These are phyloP conservation scores for Campoplex nolae DNA, from an alignment of 2,888 invertebrate species.

Conservation along the genomic window DNA sequence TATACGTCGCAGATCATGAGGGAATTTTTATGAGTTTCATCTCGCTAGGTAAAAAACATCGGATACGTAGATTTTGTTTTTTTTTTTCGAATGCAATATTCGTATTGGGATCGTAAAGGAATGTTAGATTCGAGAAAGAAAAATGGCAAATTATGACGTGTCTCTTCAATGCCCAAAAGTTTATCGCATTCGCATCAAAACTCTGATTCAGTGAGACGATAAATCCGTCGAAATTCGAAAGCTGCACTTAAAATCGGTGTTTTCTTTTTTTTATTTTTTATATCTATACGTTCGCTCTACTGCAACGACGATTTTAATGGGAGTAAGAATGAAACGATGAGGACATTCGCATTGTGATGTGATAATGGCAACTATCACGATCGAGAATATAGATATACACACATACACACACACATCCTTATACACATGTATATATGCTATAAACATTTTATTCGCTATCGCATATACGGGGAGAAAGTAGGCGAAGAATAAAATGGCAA, in stretches of 20 bases:
- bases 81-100: neutral
- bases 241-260: constrained; percentile 1
- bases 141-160: neutral
- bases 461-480: neutral
- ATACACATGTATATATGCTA: neutral
- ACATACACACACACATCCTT: neutral
- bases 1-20: neutral
- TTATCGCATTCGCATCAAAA: neutral
- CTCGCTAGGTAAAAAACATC: neutral
- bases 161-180: neutral
- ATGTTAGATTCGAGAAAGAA: neutral
- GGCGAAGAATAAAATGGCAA: constrained; percentile 36
- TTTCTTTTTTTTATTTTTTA: neutral
- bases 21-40: neutral
- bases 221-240: constrained; percentile 10
- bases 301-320: constrained; percentile 15
- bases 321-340: constrained; percentile 1
- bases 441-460: constrained; percentile 54
- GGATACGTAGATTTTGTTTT: neutral
- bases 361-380: neutral
- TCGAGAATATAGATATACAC: neutral
- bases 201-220: neutral
- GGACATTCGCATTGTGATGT: constrained; percentile 28
- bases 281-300: neutral
- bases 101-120: neutral